These are phyloP conservation scores for Panagrolaimus sp. DNA, from an alignment of 1,140 invertebrate genomes.

Conservation along the genomic window DNA sequence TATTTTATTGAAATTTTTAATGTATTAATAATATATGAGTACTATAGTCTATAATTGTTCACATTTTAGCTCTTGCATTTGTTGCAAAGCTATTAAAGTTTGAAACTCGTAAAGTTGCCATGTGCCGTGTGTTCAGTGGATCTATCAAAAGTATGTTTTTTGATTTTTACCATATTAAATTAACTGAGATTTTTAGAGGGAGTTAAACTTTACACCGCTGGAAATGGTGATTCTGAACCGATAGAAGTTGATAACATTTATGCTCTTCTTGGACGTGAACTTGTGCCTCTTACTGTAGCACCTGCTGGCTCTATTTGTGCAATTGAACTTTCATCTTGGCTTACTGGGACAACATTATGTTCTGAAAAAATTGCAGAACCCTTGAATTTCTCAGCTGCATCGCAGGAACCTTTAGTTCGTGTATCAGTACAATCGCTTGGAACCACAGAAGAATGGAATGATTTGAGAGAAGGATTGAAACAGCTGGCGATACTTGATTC, in stretches of 20 bases:
- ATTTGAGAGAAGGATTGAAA: conserved; percentile 73
- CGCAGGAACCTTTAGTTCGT: conserved; percentile 76
- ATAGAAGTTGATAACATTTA: conserved; percentile 72
- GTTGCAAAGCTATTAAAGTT: conserved; percentile 40
- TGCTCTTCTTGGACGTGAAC: conserved; percentile 84
- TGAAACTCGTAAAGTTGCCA: conserved; percentile 36
- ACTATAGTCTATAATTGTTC: too few species aligned
- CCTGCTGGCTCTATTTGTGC: conserved; percentile 80
- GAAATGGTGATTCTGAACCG: conserved; percentile 13
- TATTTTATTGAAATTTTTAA: too few species aligned
- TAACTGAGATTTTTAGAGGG: not conserved
- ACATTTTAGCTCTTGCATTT: not conserved
- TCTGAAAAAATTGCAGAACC: conserved; percentile 13
- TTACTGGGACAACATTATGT: conserved; percentile 28
- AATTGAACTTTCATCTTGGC: conserved; percentile 71
- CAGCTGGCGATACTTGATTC: conserved; percentile 82
- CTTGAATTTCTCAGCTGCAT: conserved; percentile 15
- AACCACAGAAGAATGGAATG: conserved; percentile 62
- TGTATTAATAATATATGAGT: too few species aligned
- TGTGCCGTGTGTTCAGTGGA: conserved; percentile 49
- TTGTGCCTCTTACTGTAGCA: conserved; percentile 73
- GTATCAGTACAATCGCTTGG: conserved; percentile 69
- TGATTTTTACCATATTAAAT: conserved; percentile 1
- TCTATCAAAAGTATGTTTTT: conserved; percentile 33
- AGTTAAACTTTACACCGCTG: conserved; percentile 5